Conservation (phyloP, 2,888 invertebrate genomes). For the Calameuta filiformis region DNA sequence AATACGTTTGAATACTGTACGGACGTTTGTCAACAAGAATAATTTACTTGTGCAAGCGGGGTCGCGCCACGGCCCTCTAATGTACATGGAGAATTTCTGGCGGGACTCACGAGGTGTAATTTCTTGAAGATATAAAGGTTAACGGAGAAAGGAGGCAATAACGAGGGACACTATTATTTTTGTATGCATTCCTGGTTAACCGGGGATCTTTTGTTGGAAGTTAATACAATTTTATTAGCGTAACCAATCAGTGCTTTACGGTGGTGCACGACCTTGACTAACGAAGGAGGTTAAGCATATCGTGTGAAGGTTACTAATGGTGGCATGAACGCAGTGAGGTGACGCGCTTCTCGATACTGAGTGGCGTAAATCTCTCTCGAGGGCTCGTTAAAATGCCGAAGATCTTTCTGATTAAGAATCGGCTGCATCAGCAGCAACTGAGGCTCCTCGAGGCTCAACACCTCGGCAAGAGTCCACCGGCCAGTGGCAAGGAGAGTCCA, state of each 20-base stretch:
- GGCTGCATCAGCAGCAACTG: slow-evolving; percentile 91
- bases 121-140: neutral
- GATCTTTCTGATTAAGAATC: slow-evolving; percentile 91
- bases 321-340: slow-evolving; percentile 17
- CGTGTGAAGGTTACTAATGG: slow-evolving; percentile 16
- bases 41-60: neutral
- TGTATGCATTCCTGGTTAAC: neutral
- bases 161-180: neutral
- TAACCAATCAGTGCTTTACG: neutral
- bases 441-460: slow-evolving; percentile 86
- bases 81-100: neutral
- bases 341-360: neutral
- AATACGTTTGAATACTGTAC: neutral
- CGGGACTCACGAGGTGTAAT: too few relatives aligned
- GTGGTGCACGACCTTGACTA: slow-evolving; percentile 1
- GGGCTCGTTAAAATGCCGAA: slow-evolving; percentile 79
- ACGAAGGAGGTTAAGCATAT: slow-evolving; percentile 1
- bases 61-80: neutral
- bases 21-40: neutral
- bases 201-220: neutral
- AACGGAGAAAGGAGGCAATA: neutral
- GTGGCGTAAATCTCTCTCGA: neutral
- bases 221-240: neutral
- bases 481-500: slow-evolving; percentile 61
- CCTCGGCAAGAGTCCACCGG: slow-evolving; percentile 66